phyloP scores from a whole-genome alignment of 2,113 vertebrate species.

The Spheniscus mendiculus region DNA sequence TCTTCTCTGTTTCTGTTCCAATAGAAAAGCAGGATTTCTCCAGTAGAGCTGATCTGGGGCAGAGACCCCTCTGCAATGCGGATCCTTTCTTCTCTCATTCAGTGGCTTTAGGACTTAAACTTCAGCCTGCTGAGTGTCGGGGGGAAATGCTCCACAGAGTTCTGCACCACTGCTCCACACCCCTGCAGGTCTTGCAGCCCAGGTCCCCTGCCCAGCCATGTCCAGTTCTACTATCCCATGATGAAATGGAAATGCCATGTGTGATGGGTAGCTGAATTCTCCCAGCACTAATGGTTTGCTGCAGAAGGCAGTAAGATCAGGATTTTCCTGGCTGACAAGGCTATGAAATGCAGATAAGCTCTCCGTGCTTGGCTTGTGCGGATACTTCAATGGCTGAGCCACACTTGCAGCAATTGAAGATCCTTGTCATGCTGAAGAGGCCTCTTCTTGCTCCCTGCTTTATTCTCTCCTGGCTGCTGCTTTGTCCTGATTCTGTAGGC shows the following conservation, averaged over 20 bases:
- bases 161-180: background rate
- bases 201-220: fast-evolving
- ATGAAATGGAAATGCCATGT: background rate
- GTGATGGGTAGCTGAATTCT: background rate
- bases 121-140: background rate
- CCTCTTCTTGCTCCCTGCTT: background rate
- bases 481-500: background rate
- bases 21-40: background rate
- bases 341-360: background rate
- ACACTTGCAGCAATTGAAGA: fast-evolving
- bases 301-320: background rate
- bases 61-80: background rate
- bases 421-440: background rate
- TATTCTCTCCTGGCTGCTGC: background rate
- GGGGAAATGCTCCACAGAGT: background rate
- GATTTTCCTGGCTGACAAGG: background rate
- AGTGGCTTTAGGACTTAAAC: background rate
- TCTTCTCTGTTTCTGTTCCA: background rate
- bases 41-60: background rate
- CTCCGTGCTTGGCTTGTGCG: background rate
- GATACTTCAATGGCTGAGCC: background rate
- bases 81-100: background rate
- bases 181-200: background rate
- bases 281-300: background rate
- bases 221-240: too few species aligned